phyloP scores from a whole-genome alignment of 2,113 vertebrate genomes.

The Dromas ardeola region DNA sequence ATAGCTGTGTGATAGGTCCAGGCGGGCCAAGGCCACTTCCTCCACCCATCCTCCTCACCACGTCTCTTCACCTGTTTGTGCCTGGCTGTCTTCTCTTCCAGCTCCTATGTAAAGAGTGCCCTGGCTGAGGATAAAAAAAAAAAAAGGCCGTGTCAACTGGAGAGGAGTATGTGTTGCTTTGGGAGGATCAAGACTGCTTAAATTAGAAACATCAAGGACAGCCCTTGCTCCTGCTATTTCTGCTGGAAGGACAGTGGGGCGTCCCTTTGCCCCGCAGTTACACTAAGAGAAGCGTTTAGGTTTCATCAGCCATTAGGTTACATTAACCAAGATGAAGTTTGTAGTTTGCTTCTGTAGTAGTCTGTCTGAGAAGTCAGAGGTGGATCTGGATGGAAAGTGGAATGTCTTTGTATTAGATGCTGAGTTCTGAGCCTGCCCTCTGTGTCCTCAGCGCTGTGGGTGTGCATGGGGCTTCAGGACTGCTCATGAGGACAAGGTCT shows the following conservation, averaged over 20 bases:
- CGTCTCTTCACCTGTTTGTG: background rate
- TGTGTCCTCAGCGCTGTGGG: rapidly evolving
- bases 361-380: background rate
- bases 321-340: background rate
- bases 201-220: conserved; percentile 33
- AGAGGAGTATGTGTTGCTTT: background rate
- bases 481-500: background rate
- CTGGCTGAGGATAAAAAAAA: background rate
- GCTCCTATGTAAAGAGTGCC: background rate
- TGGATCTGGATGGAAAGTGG: background rate
- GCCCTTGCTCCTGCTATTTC: background rate
- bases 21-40: background rate
- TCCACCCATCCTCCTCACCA: rapidly evolving
- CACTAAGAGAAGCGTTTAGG: rapidly evolving
- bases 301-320: rapidly evolving
- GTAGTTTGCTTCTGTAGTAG: background rate
- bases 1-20: background rate
- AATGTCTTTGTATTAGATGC: background rate
- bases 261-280: background rate
- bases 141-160: background rate
- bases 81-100: background rate
- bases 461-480: background rate
- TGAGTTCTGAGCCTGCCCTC: background rate
- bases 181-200: background rate
- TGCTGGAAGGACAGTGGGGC: background rate